Conservation (phyloP, 2,113 vertebrate species). For the Eptatretus burgeri region DNA sequence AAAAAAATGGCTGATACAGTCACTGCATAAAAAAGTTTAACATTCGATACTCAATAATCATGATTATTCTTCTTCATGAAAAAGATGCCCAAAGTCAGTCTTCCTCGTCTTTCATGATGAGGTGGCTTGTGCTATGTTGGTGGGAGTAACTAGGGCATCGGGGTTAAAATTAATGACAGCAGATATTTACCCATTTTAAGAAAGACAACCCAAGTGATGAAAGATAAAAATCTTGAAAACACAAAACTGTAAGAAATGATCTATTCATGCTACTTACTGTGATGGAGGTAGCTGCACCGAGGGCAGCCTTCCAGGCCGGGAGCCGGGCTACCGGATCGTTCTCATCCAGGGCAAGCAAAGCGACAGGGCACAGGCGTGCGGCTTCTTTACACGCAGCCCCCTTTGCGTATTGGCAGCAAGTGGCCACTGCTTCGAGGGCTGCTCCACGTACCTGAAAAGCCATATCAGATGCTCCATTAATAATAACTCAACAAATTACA, state of each 20-base stretch:
- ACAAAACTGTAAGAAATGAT: neutral
- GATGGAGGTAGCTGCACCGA: conserved; percentile 32
- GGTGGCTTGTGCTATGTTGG: no score
- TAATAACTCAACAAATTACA: no score
- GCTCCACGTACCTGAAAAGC: conserved; percentile 45
- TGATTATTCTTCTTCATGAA: no score
- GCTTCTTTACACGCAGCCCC: conserved; percentile 34
- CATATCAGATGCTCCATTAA: no score
- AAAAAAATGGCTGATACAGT: no score
- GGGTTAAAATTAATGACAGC: no score
- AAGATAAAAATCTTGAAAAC: neutral
- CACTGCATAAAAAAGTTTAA: no score
- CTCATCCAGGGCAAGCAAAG: conserved; percentile 62
- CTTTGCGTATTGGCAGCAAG: conserved; percentile 39
- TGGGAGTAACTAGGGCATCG: no score
- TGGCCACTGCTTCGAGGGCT: conserved; percentile 49
- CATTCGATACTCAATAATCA: no score
- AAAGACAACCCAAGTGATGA: neutral
- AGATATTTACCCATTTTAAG: neutral
- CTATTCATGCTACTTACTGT: conserved; percentile 21
- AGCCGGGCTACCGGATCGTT: conserved; percentile 57
- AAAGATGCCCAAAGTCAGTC: no score
- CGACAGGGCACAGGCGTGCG: conserved; percentile 31
- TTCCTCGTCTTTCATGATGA: no score
- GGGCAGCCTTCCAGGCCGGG: conserved; percentile 61